These are phyloP conservation scores for Tipula vernalis DNA, from an alignment of 2,888 invertebrate genomes.

Conservation along the genomic window DNA sequence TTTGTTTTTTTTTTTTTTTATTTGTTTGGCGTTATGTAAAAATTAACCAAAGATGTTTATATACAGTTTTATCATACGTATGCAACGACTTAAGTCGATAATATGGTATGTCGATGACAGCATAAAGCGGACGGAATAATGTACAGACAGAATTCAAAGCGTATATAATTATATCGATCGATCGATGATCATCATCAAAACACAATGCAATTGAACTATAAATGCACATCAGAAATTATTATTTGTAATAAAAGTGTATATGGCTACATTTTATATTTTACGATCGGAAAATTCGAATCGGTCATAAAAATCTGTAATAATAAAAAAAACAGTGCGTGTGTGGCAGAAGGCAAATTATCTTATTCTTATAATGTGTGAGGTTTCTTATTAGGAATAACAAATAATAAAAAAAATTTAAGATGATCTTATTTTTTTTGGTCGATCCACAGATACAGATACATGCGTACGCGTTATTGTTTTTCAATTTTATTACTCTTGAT, in stretches of 20 bases:
- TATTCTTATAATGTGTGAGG: not conserved
- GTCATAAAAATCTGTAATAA: not conserved
- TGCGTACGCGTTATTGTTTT: not conserved
- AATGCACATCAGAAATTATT: not conserved
- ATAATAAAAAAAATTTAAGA: not conserved
- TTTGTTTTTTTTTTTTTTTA: not conserved
- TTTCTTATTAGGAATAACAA: conserved; percentile 4
- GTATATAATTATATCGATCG: not conserved
- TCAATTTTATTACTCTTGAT: not conserved
- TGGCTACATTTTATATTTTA: not conserved
- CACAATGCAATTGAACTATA: not conserved
- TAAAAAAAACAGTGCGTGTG: not conserved
- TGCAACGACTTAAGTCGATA: not conserved
- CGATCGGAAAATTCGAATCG: not conserved
- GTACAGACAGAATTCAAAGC: not conserved
- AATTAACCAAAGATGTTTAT: not conserved
- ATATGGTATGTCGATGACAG: not conserved
- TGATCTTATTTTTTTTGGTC: not conserved
- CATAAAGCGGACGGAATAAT: not conserved
- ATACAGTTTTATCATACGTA: not conserved
- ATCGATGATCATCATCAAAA: not conserved
- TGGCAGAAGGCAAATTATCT: not conserved
- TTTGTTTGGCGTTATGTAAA: not conserved
- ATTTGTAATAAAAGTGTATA: not conserved
- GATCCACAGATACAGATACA: not conserved